These are phyloP conservation scores for Nasonia vitripennis DNA, from an alignment of 1,140 invertebrate species.

Conservation along the genomic window DNA sequence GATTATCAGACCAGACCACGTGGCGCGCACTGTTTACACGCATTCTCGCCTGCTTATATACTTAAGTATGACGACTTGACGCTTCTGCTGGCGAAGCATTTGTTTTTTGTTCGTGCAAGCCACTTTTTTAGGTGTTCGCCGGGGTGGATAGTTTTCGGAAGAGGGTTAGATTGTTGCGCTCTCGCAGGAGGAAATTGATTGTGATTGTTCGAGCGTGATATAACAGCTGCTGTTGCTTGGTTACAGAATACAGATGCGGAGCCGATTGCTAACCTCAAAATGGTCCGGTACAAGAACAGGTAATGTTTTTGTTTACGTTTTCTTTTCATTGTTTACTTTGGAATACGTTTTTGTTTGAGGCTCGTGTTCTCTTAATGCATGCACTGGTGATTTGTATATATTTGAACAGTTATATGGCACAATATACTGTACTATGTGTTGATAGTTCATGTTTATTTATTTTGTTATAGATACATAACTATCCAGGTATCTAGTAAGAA, in stretches of 20 bases:
- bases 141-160: neutral
- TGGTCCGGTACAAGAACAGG: slow-evolving; percentile 84
- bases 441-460: neutral
- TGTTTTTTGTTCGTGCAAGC: neutral
- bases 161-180: neutral
- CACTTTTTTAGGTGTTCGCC: no score
- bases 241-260: slow-evolving; percentile 17
- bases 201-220: neutral
- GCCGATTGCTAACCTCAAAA: slow-evolving; percentile 64
- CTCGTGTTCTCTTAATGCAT: neutral
- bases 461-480: slow-evolving; percentile 78
- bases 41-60: neutral
- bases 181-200: neutral
- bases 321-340: slow-evolving; percentile 25
- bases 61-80: neutral
- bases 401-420: neutral
- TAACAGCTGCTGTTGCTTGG: slow-evolving; percentile 1
- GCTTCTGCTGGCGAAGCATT: neutral
- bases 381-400: neutral
- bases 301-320: slow-evolving; percentile 62
- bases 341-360: neutral
- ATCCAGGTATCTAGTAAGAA: slow-evolving; percentile 76
- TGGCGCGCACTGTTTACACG: neutral
- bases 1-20: neutral
- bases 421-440: neutral